phyloP scores from a whole-genome alignment of 2,888 invertebrate species.

The Hydropsyche betteni region DNA sequence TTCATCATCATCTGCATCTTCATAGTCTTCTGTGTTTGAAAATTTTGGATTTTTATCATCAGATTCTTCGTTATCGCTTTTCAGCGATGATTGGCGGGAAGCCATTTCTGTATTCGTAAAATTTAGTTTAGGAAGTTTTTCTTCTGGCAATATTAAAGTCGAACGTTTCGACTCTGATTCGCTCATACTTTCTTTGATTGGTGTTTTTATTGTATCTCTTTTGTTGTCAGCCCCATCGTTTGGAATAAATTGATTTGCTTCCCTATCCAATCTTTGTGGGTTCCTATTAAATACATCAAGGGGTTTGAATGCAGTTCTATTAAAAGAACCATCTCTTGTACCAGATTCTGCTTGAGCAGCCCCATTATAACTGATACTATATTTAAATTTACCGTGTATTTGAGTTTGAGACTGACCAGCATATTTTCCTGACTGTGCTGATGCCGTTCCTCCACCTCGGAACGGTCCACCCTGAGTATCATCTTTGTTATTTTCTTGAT shows the following conservation, averaged over 20 bases:
- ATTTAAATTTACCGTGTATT: slow-evolving; percentile 81
- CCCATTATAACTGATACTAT: slow-evolving; percentile 79
- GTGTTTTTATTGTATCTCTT: slow-evolving; percentile 41
- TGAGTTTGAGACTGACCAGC: slow-evolving; percentile 85
- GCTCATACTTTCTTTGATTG: slow-evolving; percentile 54
- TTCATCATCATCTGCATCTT: slow-evolving; percentile 65
- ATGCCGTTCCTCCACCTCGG: slow-evolving; percentile 80
- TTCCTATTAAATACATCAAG: slow-evolving; percentile 46
- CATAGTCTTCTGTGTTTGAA: slow-evolving; percentile 59
- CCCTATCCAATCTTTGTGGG: slow-evolving; percentile 41
- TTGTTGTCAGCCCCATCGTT: slow-evolving; percentile 24
- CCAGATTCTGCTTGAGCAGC: slow-evolving; percentile 86
- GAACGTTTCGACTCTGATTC: slow-evolving; percentile 56
- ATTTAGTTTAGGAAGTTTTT: slow-evolving; percentile 31
- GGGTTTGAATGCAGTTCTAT: slow-evolving; percentile 54
- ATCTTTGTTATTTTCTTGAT: slow-evolving; percentile 68
- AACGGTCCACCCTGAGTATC: slow-evolving; percentile 67
- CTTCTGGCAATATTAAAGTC: slow-evolving; percentile 54
- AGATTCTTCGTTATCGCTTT: slow-evolving; percentile 56
- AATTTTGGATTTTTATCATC: slow-evolving; percentile 61
- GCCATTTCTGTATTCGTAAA: slow-evolving; percentile 52
- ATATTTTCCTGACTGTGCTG: slow-evolving; percentile 78
- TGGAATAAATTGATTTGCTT: slow-evolving; percentile 25
- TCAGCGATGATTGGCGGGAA: slow-evolving; percentile 32
- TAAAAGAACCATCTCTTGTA: slow-evolving; percentile 65